These are phyloP conservation scores for Leptopilina clavipes DNA, from an alignment of 1,140 invertebrate species.

Conservation along the genomic window DNA sequence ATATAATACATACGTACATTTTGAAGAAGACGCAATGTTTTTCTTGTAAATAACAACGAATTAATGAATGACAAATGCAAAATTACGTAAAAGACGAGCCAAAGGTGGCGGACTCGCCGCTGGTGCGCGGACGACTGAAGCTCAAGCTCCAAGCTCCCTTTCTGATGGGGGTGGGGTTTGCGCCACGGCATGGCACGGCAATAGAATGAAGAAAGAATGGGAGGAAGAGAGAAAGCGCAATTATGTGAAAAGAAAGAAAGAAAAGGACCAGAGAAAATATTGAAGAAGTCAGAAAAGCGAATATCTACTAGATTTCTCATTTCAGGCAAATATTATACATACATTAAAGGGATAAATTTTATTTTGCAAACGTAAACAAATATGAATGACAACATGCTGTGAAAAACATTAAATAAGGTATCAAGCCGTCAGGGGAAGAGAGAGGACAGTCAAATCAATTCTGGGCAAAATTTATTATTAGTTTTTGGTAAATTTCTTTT, in stretches of 20 bases:
- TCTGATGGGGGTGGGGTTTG: constrained; percentile 2
- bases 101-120: constrained; percentile 1
- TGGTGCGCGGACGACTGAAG: constrained; percentile 6
- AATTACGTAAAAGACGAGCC: neutral
- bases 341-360: too few species aligned
- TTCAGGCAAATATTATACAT: too few species aligned
- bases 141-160: neutral
- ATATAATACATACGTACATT: neutral
- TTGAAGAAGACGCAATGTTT: neutral
- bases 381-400: too few species aligned
- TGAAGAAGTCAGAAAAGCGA: constrained; percentile 21
- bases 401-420: too few species aligned
- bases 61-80: neutral
- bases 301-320: neutral
- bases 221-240: neutral
- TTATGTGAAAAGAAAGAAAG: constrained; percentile 31
- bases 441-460: too few species aligned
- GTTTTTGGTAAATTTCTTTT: too few species aligned
- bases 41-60: neutral
- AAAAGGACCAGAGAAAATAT: constrained; percentile 32
- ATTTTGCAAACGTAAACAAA: too few species aligned
- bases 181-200: constrained; percentile 12
- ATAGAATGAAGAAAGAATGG: neutral
- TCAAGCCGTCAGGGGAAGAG: too few species aligned
- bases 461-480: too few species aligned